Conservation (phyloP, 2,888 invertebrate species). For the Tipula vernalis region DNA sequence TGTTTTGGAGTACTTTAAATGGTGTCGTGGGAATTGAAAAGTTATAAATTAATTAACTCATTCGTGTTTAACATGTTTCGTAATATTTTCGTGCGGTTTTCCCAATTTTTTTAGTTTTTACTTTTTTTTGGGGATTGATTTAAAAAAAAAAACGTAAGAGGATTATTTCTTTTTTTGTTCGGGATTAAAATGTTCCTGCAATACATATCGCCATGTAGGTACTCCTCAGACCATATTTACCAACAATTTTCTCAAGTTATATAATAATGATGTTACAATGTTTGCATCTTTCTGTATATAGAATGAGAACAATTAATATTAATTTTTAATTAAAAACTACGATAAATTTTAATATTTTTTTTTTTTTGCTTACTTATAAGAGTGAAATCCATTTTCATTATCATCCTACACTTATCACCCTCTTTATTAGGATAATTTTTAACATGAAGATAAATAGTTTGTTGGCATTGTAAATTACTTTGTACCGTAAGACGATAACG, state of each 20-base stretch:
- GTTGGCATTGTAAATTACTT: neutral
- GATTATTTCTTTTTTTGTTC: neutral
- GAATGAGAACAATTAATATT: neutral
- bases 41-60: neutral
- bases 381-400: neutral
- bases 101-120: neutral
- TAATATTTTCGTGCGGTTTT: neutral
- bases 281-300: neutral
- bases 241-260: neutral
- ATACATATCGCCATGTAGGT: neutral
- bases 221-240: neutral
- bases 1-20: neutral
- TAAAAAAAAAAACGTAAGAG: neutral
- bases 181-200: neutral
- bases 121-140: neutral
- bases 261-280: neutral
- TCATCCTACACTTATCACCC: neutral
- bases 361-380: neutral
- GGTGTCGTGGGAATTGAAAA: neutral
- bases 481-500: too few species aligned
- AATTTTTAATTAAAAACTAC: neutral
- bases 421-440: neutral
- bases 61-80: neutral
- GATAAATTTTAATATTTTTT: neutral
- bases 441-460: neutral